A percentile compares a stretch with the other conserved stretches of the same genome.
phyloP scores from a whole-genome alignment of 1,140 invertebrate genomes.

The Planococcus citri region DNA sequence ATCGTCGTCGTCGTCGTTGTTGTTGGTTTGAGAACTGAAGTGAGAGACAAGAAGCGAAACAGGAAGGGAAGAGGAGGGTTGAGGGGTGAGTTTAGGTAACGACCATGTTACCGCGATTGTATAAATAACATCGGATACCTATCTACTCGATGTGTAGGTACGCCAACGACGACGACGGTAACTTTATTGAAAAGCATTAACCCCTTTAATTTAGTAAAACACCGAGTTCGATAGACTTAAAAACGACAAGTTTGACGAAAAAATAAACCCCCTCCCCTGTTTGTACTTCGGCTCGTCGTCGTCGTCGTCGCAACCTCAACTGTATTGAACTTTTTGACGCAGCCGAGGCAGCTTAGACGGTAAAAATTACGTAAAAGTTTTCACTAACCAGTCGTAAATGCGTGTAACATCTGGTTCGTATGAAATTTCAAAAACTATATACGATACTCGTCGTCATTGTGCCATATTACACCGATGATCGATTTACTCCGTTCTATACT shows the following conservation, averaged over 20 bases:
- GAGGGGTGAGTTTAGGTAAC: too few relatives aligned
- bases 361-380: slow-evolving; percentile 3
- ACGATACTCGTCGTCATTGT: too few relatives aligned
- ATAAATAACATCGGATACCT: too few relatives aligned
- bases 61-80: too few relatives aligned
- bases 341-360: too few relatives aligned
- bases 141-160: background rate
- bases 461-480: background rate
- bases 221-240: background rate
- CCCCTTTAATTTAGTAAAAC: background rate
- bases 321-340: background rate
- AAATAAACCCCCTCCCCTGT: too few relatives aligned
- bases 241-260: background rate
- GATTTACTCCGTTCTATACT: background rate
- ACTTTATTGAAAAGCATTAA: background rate
- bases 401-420: background rate
- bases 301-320: background rate
- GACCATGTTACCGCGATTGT: too few relatives aligned
- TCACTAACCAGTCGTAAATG: background rate
- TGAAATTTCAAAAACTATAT: background rate
- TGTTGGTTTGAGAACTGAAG: too few relatives aligned
- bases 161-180: background rate
- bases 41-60: too few relatives aligned
- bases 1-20: too few relatives aligned
- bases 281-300: too few relatives aligned